Evolutionary conservation across 1,140 invertebrate genomes (phyloP).

Genomic region (Penaeus vannamei): DNA sequence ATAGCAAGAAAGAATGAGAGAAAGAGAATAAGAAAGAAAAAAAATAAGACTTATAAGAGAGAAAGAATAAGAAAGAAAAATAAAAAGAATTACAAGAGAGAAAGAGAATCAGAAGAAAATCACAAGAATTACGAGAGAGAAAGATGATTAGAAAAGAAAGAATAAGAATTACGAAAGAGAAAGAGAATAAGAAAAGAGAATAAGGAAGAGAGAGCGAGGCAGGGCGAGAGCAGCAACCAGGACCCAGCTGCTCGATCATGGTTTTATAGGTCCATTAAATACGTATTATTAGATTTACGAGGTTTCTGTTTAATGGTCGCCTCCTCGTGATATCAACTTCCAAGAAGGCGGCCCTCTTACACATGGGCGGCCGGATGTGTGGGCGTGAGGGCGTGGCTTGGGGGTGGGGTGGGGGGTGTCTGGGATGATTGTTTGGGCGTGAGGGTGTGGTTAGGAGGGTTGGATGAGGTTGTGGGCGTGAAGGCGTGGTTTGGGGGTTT

Average conservation of each 20-base stretch:
- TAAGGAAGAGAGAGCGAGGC: neutral
- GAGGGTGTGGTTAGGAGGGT: neutral
- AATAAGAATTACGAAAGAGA: no score
- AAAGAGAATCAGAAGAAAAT: no score
- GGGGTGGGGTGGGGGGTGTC: neutral
- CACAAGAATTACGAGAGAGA: no score
- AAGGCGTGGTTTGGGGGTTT: neutral
- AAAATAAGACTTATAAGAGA: no score
- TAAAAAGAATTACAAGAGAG: no score
- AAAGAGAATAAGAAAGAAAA: no score
- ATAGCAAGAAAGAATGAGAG: no score
- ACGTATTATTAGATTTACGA: constrained; percentile 62
- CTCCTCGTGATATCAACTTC: constrained; percentile 51
- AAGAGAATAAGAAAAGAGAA: no score
- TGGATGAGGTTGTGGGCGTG: neutral
- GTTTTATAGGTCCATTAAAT: constrained; percentile 59
- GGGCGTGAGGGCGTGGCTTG: neutral
- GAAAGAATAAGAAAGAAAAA: no score
- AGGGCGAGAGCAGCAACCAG: neutral
- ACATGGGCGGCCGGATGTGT: neutral
- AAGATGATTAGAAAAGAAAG: no score
- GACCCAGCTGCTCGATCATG: constrained; percentile 54
- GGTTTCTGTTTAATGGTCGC: constrained; percentile 41
- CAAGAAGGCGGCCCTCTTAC: constrained; percentile 1
- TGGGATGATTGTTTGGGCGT: neutral